Base-by-base conservation (phyloP, 2,888 invertebrate genomes). In the Lutraria lutraria region DNA sequence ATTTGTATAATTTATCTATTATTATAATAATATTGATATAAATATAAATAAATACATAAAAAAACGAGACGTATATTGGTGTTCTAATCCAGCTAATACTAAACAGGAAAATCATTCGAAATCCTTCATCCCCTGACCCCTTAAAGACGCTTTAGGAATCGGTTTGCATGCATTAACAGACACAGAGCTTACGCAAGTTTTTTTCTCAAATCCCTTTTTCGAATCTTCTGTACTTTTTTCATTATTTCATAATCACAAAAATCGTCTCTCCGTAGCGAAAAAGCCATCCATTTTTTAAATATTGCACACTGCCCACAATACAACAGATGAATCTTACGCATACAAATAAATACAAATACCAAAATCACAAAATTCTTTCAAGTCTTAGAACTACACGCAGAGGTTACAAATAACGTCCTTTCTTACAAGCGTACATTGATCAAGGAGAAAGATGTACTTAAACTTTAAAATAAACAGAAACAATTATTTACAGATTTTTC, bases 381-480 rank as follows among this genome's bases (percentile, higher is more conserved):
- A 43, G 43, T 43, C 13, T 29, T 72, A 10, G 29, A 72, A 72
- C 29, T 72, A 72, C 72, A 72, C 72, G 29, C 72, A 72, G 3
- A 72, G 72, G 72, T 72, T 60, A 72, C 31, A 72, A 72, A 29
- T 29, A 72, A 72, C 29, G 72, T 72, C 31, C 13, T 72, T 31
- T 72, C 13, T 72, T 29, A 72, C 72, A 72, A 29, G 29, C 72
- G 31, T 72, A 31, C 72, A 72, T 25, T 72, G 29, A 31, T 29
- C 29, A 13, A 72, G 72, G 31, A 72, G 31, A 72, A 63, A 72
- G 43, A 83, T 54, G 54, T 80, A 34, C 29, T 85, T 53, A 79
- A 79, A 85, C 79, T 56, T 85, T 85, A 85, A 52, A 80, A 29
- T 29, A 72, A 84, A 84, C 72, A 84, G 72, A 85, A 85, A 85